Evolutionary conservation across 2,113 vertebrate genomes (phyloP), one percentile per base, ranked within the genome.

Genomic region (Pedetes capensis): DNA sequence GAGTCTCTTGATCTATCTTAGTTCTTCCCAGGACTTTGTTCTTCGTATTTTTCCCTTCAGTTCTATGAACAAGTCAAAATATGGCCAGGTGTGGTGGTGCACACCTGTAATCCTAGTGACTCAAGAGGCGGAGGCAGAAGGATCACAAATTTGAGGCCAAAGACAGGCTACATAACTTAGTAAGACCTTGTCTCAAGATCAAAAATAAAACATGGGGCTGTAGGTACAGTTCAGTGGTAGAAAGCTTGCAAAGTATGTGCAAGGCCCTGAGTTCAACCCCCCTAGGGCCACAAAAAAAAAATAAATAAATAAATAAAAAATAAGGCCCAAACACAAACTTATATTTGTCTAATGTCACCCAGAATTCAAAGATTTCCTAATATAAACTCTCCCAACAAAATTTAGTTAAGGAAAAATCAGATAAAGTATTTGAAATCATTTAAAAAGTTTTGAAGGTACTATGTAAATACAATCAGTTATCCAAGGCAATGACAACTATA

Each of bases 331-430:
- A n/a, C 64, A 66, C 34, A 75, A 34, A 51, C 69, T 82, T 49
- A 49, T n/a, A 87, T 94, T 82, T 59, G 25, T 16, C 61, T 59
- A 82, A 27, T 68, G 39, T 78, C 78, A 74, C 4, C 16, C 61
- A 44, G 76, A 82, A 37, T 53, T 32, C 42, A 93, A 75, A 78
- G 20, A 89, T 72, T 91, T 37, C 44, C 84, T 51, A 49, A 59
- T 11, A 57, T 9, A 44, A 79, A 90, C 14, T 53, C n/a, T 88
- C 55, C 89, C 57, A 84, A 82, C 83, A 29, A n/a, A 72, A 76
- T 85, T 91, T 79, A 75, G 44, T 83, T 91, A 78, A 76, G 61
- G 88, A 66, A 87, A 85, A 87, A 93, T 55, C 12, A 66, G 57
- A 66, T 29, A 27, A 75, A 87, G 8, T n/a, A 76, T 92, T 89